Evolutionary conservation across 1,140 invertebrate species (phyloP), one percentile per base, ranked within the genome.

Genomic region (Hylaeus volcanicus): DNA sequence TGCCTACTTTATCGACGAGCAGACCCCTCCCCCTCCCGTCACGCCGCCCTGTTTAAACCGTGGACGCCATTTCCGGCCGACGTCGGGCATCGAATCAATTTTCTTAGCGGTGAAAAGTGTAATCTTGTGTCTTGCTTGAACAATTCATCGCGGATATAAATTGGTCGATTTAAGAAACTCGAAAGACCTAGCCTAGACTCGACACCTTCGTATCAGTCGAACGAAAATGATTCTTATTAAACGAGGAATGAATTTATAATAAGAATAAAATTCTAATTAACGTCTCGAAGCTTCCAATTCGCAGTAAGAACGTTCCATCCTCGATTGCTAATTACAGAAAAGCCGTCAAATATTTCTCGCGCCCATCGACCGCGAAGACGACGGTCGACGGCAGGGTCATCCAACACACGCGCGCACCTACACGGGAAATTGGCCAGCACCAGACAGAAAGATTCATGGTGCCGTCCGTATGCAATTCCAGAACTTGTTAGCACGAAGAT

Each of bases 1-100:
- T 89, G 88, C 88, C 85, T 88, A 89, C 89, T 90, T 90, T 90
- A 90, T 89, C 88, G 87, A 85, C 74, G 82, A 80, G 53, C 26
- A 9, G 43, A 3, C 5, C 37, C 37, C 37, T n/a, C 6, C 58
- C 39, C 37, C 48, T 45, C 26, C 12, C 43, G 15, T 48, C 37
- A 26, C 73, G 3, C 43, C 6, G 48, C 63, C 45, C 58, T 66
- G 83, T 86, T 79, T 58, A 66, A 83, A 79, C 5, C 58, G 58
- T 43, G 3, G 48, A 70, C 37, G 72, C 69, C 55, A 14, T 61
- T 51, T 58, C 70, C 41, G 56, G 45, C 26, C 68, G 43, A 41
- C 69, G 26, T n/a, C 63, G 43, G 11, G 45, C 55, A 60, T 74
- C 41, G 26, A 79, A 79, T 79, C 70, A 79, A 79, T 79, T 74